Evolutionary conservation across 2,888 invertebrate genomes (phyloP), one percentile per base, ranked within the genome.

Genomic region (Drosophila niveifrons): DNA sequence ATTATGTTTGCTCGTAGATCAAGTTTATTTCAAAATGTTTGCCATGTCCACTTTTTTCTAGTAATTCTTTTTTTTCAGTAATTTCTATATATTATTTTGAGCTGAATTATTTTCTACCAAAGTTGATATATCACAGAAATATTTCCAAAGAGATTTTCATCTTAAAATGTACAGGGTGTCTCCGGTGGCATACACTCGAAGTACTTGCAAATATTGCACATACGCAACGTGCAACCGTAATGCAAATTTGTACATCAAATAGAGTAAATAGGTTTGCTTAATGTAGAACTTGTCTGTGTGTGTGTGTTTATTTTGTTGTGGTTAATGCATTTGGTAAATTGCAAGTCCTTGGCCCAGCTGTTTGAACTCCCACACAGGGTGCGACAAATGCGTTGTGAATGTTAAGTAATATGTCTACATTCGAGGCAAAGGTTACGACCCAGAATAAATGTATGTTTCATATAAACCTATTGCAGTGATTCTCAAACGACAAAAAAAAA

Each of bases 191-290:
- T 23, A 4, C 23, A 23, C 23, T 23, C 6, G 23, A 23, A 23
- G 6, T 23, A 6, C 6, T 23, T 0, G 2, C 3, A 59, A 52
- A 59, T 51, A 72, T 72, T 61, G 39, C 66, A 59, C 48, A 66
- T 68, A 66, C 68, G 68, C 73, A 56, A 36, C 55, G 55, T 51
- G 58, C 13, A 18, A 36, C 31, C 15, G 13, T 28, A 53, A 18
- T 52, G 15, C 48, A 31, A 44, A 44, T 18, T 55, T 18, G 55
- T 55, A n/a, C 9, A 44, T n/a, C 18, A 55, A 44, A 34, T 31
- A 15, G 11, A 15, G 8, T 11, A 8, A 41, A 29, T 29, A 17
- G 6, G 4, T 50, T 23, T 36, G 34, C 3, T 13, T 46, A 39
- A n/a, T 39, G 36, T n/a, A 13, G 0, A 11, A 3, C 15, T 8